A percentile compares a stretch with the other conserved stretches of the same genome.
Evolutionary conservation across 2,888 invertebrate genomes (phyloP).

Genomic region (Rhynchonema sp.): DNA sequence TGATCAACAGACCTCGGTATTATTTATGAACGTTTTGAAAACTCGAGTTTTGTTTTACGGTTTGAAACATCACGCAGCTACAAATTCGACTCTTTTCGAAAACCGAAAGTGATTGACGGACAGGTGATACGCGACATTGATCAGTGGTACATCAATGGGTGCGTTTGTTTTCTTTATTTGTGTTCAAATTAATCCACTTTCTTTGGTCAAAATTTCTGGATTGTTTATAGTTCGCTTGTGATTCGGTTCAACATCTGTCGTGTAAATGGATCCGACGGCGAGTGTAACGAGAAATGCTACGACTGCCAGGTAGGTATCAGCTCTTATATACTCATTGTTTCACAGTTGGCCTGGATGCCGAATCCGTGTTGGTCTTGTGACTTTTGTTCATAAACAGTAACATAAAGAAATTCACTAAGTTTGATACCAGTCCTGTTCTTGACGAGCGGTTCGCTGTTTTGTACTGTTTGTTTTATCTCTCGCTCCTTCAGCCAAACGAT

Average conservation of each 20-base stretch:
- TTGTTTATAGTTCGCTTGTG: not conserved
- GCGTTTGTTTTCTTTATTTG: not conserved
- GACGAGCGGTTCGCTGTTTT: too few relatives aligned
- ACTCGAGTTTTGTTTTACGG: not conserved
- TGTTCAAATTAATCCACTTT: too few relatives aligned
- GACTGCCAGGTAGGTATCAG: not conserved
- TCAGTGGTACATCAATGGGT: slow-evolving; percentile 3
- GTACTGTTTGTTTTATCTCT: too few relatives aligned
- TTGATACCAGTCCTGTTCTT: too few relatives aligned
- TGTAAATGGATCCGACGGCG: slow-evolving; percentile 1
- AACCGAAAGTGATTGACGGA: slow-evolving; percentile 1
- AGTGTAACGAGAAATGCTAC: slow-evolving; percentile 1
- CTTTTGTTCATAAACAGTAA: too few relatives aligned
- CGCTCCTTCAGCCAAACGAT: too few relatives aligned
- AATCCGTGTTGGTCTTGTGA: too few relatives aligned
- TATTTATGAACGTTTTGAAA: not conserved
- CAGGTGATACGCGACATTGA: slow-evolving; percentile 3
- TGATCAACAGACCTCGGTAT: not conserved
- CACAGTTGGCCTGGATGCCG: too few relatives aligned
- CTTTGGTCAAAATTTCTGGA: not conserved
- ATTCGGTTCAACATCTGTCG: slow-evolving; percentile 1
- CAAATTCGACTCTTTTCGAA: not conserved
- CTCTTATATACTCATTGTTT: too few relatives aligned
- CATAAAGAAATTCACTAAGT: too few relatives aligned
- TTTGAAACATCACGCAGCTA: too few relatives aligned